Base-by-base conservation (phyloP, 2,113 vertebrate species). In the Montifringilla adamsi region DNA sequence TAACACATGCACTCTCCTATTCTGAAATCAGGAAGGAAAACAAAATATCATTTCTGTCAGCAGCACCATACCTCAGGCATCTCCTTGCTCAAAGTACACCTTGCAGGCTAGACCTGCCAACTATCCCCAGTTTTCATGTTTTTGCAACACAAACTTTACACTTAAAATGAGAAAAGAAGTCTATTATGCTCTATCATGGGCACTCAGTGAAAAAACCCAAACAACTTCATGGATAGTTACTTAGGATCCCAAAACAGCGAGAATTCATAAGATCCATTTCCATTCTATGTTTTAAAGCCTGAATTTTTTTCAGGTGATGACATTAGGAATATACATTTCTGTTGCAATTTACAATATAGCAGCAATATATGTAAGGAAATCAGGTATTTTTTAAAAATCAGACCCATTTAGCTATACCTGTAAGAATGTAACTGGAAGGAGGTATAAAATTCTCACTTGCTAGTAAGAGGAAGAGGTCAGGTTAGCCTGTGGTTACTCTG, bases 71-170 rank as follows among this genome's bases (percentile, higher is more conserved):
- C 5, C 9, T 76, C 31, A 43, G 27, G 58, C 44, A 27, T 6
- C 5, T 19, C 23, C 12, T 76, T 1, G 0, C 20, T 46, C 0
- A 0, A 78, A 43, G 30, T 26, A n/a, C 18, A 44, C 5, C 33
- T 55, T 44, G 19, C 21, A 63, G 46, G 28, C 15, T n/a, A 31
- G 6, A n/a, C 49, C 19, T 73, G n/a, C 27, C 37, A 69, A 26
- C 24, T 60, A 26, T 31, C 5, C 22, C 1, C 2, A 28, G 1
- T 6, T 19, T 88, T 12, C 23, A 39, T 21, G 28, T 2, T 73
- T 68, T 66, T 72, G 21, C 13, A 75, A 33, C 11, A 59, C 13
- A 64, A 56, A 83, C 56, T 43, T 35, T 60, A 47, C 4, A 11
- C 7, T 64, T 30, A 35, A 47, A 75, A 18, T 8, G 11, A 72